Evolutionary conservation across 2,888 invertebrate species (phyloP), one percentile per base, ranked within the genome.

Genomic region (Brachyptera risi): DNA sequence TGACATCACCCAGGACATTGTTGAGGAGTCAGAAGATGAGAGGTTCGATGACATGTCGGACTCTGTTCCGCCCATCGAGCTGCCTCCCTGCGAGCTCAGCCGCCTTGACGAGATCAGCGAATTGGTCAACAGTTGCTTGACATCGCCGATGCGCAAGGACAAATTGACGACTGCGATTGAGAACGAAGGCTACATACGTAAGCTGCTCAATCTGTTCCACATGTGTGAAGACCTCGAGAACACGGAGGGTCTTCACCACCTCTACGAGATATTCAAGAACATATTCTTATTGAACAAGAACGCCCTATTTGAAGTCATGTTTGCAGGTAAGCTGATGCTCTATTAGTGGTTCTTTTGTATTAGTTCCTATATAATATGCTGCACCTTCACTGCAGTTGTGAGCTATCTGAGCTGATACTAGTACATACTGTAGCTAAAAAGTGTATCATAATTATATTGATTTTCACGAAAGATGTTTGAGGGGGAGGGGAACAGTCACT

Each of bases 281-380:
- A 92, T 99, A 77, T 99, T 99, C 79, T 84, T 98, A 74, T 83
- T 99, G 69, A 99, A 99, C 77, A 96, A 96, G 78, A 97, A 94
- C 75, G 90, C 92, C 61, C 81, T 98, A 56, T 96, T 97, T 77
- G 98, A 97, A 78, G 92, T 96, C 69, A 92, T 98, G 92, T 96
- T 98, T 81, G 88, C 92, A 68, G 94, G 79, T 71, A 73, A 73
- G 67, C 68, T 68, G 31, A 5, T 11, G n/a, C n/a, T n/a, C n/a
- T n/a, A n/a, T n/a, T n/a, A n/a, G n/a, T n/a, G n/a, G n/a, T n/a
- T n/a, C n/a, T n/a, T n/a, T n/a, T n/a, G n/a, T n/a, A n/a, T n/a
- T n/a, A n/a, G n/a, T n/a, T n/a, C n/a, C n/a, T n/a, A n/a, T n/a
- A n/a, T n/a, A n/a, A n/a, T n/a, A n/a, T n/a, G n/a, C n/a, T n/a